A percentile compares a stretch with the other conserved stretches of the same genome.
phyloP scores from a whole-genome alignment of 2,797 vertebrate genomes.

The Propithecus perrieri region DNA sequence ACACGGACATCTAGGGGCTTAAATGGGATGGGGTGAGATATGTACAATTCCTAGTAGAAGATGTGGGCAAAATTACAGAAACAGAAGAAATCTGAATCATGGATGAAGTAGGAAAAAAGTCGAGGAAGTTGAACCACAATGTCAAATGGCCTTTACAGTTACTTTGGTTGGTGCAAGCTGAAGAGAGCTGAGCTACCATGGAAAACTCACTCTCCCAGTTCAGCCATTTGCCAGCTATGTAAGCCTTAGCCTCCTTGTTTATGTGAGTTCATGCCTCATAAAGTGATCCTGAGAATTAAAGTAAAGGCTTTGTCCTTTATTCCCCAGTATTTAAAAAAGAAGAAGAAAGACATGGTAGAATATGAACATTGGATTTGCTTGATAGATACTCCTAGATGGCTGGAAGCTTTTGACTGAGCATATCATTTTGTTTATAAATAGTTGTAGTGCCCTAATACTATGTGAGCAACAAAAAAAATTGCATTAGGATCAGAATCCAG shows the following conservation, averaged over 20 bases:
- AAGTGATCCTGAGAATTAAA: not conserved
- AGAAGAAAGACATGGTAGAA: not conserved
- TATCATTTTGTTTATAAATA: not conserved
- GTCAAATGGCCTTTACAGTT: not conserved
- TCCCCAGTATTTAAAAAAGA: not conserved
- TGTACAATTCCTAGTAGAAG: not conserved
- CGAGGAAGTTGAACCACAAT: not conserved
- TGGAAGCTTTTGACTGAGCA: not conserved
- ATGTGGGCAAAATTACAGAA: not conserved
- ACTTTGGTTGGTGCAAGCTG: not conserved
- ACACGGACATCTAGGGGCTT: not conserved
- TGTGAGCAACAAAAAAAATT: not conserved
- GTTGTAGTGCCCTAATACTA: not conserved
- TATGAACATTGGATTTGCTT: not conserved
- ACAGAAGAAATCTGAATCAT: not conserved
- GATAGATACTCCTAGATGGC: not conserved
- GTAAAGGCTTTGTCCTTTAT: not conserved
- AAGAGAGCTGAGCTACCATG: not conserved
- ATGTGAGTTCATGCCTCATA: not conserved
- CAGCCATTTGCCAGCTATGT: not conserved
- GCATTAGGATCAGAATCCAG: not conserved
- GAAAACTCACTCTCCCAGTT: not conserved
- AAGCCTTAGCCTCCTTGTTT: not conserved
- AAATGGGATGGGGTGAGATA: too few species aligned
- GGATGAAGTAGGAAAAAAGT: not conserved